Base-by-base conservation (phyloP, 2,888 invertebrate genomes). In the Drosophila meridiana region DNA sequence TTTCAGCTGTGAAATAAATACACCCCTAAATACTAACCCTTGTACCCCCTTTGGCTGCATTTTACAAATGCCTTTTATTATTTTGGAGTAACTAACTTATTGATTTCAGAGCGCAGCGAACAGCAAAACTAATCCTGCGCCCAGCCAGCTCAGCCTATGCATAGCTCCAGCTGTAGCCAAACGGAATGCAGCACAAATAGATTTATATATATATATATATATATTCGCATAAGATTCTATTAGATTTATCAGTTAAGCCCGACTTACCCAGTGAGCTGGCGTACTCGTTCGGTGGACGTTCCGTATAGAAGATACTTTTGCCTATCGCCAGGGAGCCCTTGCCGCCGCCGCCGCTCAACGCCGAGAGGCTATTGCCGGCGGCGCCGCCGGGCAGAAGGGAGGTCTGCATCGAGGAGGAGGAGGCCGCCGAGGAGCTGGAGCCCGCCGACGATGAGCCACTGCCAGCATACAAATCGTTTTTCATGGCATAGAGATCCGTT, bases 261-360 rank as follows among this genome's bases (percentile, higher is more conserved):
- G 11, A 85, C 90, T 88, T 80, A 92, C 92, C 92, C 76, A 80
- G 74, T 40, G 90, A 82, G 53, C 91, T 90, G 66, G 91, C 91
- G 73, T 91, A 91, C 53, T 93, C 93, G 75, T 93, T 93, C 80
- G 93, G 93, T 89, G 93, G 93, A 83, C 92, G 91, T 79, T 93
- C 93, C 20, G 93, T 93, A 61, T 92, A 93, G 75, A 92, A 93
- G 81, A 92, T 92, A 81, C 93, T 93, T 69, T 93, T 93, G 58
- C 93, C 93, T 90, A 93, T 93, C 89, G 93, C 92, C 76, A 93
- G 79, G 14, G 92, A 92, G 28, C 93, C 93, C 71, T 93, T 93
- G 80, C 77, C 73, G 62, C 85, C 84, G 56, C 83, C 83, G 58
- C 82, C 80, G 67, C 84, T 87, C 47, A 86, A 40, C 4, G 84